Conservation (phyloP, 2,888 invertebrate species). For the Diarsia rubi region DNA sequence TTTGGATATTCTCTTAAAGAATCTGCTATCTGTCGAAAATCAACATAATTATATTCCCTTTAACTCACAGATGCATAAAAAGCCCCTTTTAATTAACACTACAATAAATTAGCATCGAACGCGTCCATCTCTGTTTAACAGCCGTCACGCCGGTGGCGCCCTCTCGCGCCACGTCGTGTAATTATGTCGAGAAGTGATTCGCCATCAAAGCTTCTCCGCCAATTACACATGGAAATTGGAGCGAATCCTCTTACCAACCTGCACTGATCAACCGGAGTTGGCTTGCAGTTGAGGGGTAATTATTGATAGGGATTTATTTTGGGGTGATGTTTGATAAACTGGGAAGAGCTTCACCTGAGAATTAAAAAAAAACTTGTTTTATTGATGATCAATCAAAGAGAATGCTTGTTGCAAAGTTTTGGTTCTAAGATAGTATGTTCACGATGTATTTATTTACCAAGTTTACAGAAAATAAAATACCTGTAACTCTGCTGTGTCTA, state of each 20-base stretch:
- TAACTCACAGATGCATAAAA: not conserved
- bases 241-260: slow-evolving; percentile 46
- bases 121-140: slow-evolving; percentile 20
- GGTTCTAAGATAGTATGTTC: no score
- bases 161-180: slow-evolving; percentile 69
- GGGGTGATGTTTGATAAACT: not conserved
- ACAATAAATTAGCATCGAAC: slow-evolving; percentile 21
- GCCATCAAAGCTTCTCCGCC: slow-evolving; percentile 71
- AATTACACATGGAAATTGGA: slow-evolving; percentile 79
- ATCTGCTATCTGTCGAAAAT: not conserved
- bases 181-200: slow-evolving; percentile 80
- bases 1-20: not conserved
- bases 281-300: slow-evolving; percentile 36
- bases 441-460: no score
- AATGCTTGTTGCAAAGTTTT: no score
- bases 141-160: slow-evolving; percentile 23
- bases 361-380: no score
- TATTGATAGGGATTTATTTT: not conserved
- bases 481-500: no score
- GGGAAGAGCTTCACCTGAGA: no score
- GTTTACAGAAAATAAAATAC: no score
- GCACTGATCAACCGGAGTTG: slow-evolving; percentile 37
- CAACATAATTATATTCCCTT: not conserved
- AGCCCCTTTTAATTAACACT: slow-evolving; percentile 27
- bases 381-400: no score